Evolutionary conservation across 2,888 invertebrate genomes (phyloP), one percentile per base, ranked within the genome.

Genomic region (Ischnura elegans): DNA sequence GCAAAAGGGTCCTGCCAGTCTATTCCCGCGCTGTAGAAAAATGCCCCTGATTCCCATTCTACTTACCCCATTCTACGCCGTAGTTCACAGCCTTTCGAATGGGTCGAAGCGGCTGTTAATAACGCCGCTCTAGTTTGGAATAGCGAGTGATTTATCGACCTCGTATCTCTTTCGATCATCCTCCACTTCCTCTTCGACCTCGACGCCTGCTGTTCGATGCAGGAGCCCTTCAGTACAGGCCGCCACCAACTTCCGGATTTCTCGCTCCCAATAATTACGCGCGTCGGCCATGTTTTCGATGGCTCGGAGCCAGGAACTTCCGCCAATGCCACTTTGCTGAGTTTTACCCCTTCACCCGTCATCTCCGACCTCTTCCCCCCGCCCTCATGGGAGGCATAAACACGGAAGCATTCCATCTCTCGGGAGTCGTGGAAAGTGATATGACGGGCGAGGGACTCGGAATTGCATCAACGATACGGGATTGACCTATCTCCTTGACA

Each of bases 211-310:
- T n/a, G n/a, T 76, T 36, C 76, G 36, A 76, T 13, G 76, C 29
- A 36, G 76, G 13, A 21, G n/a, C 66, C 61, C 25, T 47, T 47
- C 61, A 61, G n/a, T n/a, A n/a, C n/a, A n/a, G 87, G 87, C 87
- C 42, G 61, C 90, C 36, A 42, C n/a, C 61, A 55, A 42, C 87
- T 87, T 61, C 90, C 90, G 90, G 90, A 90, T 90, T 90, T 90
- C 90, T 61, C 61, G 90, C 90, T 43, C 90, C 90, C 90, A 43
- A 90, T 90, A 90, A 90, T 90, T 90, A 90, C 90, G 55, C 66
- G 61, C 42, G 86, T 25, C 46, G 46, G 45, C 86, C 86, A 86
- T 61, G 90, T 90, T 90, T 61, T 61, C 55, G 55, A 90, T 90
- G 90, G 90, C 55, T 51, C 36, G 3, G 45, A 61, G 61, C 90